Conservation (phyloP, 2,888 invertebrate species). For the Drosophila seclusa region DNA sequence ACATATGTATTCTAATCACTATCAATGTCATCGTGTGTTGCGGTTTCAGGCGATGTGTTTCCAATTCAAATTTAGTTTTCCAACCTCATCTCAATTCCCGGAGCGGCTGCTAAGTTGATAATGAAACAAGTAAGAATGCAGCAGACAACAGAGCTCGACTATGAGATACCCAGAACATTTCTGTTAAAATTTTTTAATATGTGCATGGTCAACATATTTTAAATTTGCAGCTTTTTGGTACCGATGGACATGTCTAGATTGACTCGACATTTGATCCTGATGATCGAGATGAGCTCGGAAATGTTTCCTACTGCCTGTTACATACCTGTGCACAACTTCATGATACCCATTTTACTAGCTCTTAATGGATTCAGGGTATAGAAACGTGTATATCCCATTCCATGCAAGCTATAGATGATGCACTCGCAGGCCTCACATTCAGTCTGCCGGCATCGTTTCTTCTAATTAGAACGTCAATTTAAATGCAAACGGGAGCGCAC, state of each 20-base stretch:
- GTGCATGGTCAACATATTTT: neutral
- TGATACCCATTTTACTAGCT: neutral
- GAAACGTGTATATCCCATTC: slow-evolving; percentile 25
- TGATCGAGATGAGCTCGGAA: neutral
- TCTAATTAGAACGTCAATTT: slow-evolving; percentile 75
- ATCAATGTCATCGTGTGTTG: slow-evolving; percentile 16
- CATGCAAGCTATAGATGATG: slow-evolving; percentile 32
- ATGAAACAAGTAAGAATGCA: slow-evolving; percentile 27
- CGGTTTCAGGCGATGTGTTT: slow-evolving; percentile 27
- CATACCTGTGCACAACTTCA: neutral
- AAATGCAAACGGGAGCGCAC: slow-evolving; percentile 45
- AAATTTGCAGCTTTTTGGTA: neutral
- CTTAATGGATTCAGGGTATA: neutral
- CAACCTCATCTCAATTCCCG: slow-evolving; percentile 23
- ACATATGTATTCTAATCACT: neutral
- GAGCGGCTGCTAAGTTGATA: slow-evolving; percentile 47
- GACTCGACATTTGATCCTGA: neutral
- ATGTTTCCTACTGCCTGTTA: neutral
- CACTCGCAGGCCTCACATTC: slow-evolving; percentile 44
- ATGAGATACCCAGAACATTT: neutral
- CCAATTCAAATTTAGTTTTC: slow-evolving; percentile 35
- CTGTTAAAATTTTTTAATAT: neutral
- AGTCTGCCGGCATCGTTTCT: slow-evolving; percentile 75
- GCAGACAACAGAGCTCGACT: neutral
- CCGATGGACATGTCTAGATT: neutral